Base-by-base conservation (phyloP, 2,888 invertebrate species). In the Troides aeacus region DNA sequence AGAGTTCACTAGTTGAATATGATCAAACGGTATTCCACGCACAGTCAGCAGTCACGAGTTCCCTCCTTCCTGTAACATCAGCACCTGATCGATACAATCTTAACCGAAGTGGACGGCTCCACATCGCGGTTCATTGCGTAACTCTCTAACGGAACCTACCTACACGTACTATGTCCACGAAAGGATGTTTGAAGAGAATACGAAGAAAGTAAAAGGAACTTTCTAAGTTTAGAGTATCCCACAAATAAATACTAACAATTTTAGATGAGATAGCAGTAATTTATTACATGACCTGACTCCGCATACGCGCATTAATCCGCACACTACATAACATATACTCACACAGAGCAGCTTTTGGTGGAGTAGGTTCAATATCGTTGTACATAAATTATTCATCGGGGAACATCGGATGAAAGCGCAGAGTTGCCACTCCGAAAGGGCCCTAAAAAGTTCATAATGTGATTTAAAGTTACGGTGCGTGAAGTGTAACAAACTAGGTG, bases 371-470 rank as follows among this genome's bases (percentile, higher is more conserved):
- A 39, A 39, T 10, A 39, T 39, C 39, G 39, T 10, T 10, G 39
- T 1, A 70, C 75, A 84, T 86, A 79, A 85, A 87, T 86, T 81
- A 87, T 86, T 86, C 81, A 87, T 79, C 72, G 76, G 64, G 72
- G 71, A 73, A 74, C 72, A 73, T 72, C 72, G 71, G 70, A 69
- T 72, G 71, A 68, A 64, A 72, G 64, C 71, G 69, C 39, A 62
- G 68, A 68, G 68, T 60, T 66, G 73, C 70, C 70, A 73, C 62
- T 72, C 71, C 74, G 71, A 66, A 70, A 71, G 72, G 75, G 76
- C 79, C 78, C 79, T 81, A 75, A 85, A 85, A 86, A 85, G 79
- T 86, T 84, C 74, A 77, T 85, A 86, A 87, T 83, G 78, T 81
- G 79, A 86, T 86, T 85, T 82, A 81, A 79, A 79, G 75, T 77